Base-by-base conservation (phyloP, 2,888 invertebrate genomes). In the Melanotus villosus region DNA sequence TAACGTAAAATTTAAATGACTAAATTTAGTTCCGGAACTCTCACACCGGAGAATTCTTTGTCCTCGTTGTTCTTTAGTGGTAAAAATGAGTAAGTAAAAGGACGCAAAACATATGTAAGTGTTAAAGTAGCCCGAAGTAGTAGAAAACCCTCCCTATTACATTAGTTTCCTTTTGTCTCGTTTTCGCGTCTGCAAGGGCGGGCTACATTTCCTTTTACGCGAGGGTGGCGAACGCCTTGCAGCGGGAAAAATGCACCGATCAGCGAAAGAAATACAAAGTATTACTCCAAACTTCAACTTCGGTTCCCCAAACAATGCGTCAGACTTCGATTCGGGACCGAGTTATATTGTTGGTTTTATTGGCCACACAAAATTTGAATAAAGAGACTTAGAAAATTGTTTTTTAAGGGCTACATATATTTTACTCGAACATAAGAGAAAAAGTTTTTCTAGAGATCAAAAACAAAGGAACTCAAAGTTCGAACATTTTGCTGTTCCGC, bases 131-230 rank as follows among this genome's bases (percentile, higher is more conserved):
- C 68, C 30, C 21, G 34, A 38, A 47, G 26, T 41, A 41, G 30
- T 32, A 47, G 47, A 60, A 38, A 54, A 5, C 30, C 66, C 26
- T 7, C 63, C 68, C 68, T 38, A 57, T 63, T 62, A 56, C 68
- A 63, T 63, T 62, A 68, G 57, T 63, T 45, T 62, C 30, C 68
- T 68, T 68, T 63, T 68, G 68, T 63, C 67, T 67, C 57, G 62
- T 57, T 62, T 63, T 68, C 63, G 68, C 56, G 57, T 67, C 52
- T 52, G 45, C 32, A 26, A 62, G 57, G 63, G 63, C 32, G 56
- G 54, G 14, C 23, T 47, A 23, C 58, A 57, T 57, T 47, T 34
- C 45, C 10, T 41, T 56, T 57, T 43, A 41, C 26, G 16, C 56
- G 34, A 21, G 34, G 65, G 65, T 30, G n/a, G n/a, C n/a, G n/a